These are phyloP conservation scores for Lophius americanus DNA, from an alignment of 2,797 vertebrate species.

Conservation along the genomic window DNA sequence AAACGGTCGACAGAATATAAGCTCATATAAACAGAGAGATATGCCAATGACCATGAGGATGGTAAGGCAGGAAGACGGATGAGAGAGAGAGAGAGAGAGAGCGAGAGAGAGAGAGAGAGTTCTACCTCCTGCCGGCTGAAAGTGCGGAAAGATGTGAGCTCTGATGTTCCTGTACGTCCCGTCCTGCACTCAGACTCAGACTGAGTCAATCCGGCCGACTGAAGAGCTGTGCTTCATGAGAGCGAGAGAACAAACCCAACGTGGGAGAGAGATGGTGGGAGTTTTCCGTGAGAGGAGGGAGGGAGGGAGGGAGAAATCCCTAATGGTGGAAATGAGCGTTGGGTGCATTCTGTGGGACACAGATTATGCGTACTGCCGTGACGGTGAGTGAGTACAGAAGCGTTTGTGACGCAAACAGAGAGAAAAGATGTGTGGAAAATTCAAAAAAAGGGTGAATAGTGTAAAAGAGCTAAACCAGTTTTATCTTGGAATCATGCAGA, in stretches of 20 bases:
- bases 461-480: background rate
- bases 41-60: background rate
- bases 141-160: slow-evolving; percentile 39
- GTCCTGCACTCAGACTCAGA: slow-evolving; percentile 58
- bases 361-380: slow-evolving; percentile 38
- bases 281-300: background rate
- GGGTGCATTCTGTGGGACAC: slow-evolving; percentile 15
- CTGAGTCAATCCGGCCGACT: slow-evolving; percentile 39
- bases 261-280: slow-evolving; percentile 32
- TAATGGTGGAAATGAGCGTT: slow-evolving; percentile 30
- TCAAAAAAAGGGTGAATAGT: background rate
- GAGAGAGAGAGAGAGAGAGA: background rate
- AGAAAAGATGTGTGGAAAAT: slow-evolving; percentile 8
- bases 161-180: slow-evolving; percentile 30
- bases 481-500: background rate
- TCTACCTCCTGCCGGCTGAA: slow-evolving; percentile 61
- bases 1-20: too few species aligned
- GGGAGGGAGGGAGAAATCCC: slow-evolving; percentile 30
- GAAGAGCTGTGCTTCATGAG: slow-evolving; percentile 21
- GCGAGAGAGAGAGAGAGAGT: slow-evolving; percentile 24
- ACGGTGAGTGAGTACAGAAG: background rate
- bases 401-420: slow-evolving; percentile 10
- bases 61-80: too few species aligned
- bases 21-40: too few species aligned
- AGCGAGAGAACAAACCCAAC: slow-evolving; percentile 33